phyloP scores from a whole-genome alignment of 1,140 invertebrate species.

The Frieseomelitta varia region DNA sequence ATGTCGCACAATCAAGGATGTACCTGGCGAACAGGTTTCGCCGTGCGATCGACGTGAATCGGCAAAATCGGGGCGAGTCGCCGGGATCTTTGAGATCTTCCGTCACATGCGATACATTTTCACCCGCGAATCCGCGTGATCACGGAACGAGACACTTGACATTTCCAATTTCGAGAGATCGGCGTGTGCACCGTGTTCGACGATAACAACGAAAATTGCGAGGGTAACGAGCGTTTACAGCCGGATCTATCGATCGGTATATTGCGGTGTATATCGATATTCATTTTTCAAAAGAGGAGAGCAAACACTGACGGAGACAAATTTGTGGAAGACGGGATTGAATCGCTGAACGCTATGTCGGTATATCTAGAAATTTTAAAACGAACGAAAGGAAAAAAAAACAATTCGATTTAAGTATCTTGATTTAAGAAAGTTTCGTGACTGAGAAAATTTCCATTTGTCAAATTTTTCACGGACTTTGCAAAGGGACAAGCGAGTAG shows the following conservation, averaged over 20 bases:
- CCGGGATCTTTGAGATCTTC: not conserved
- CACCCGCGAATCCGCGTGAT: not conserved
- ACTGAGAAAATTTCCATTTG: not conserved
- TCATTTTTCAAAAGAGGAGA: not conserved
- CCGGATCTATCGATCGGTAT: not conserved
- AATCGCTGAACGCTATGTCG: not conserved
- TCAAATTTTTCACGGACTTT: too few species aligned
- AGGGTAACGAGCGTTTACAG: not conserved
- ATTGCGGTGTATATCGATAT: too few species aligned
- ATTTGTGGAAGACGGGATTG: not conserved
- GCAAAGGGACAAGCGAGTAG: not conserved
- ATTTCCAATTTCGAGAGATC: not conserved
- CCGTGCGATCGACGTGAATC: not conserved
- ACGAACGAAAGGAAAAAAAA: not conserved
- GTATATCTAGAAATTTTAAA: not conserved
- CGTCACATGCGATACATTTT: slow-evolving; percentile 2
- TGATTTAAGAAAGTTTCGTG: not conserved
- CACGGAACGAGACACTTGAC: not conserved
- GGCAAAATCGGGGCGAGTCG: not conserved
- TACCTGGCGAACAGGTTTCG: slow-evolving; percentile 28
- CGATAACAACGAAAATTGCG: not conserved
- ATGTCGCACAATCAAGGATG: slow-evolving; percentile 58
- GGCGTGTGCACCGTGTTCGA: too few species aligned
- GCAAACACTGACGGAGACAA: not conserved
- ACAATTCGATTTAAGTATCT: not conserved